Conservation (phyloP, 2,113 vertebrate species). For the Galeopterus variegatus region DNA sequence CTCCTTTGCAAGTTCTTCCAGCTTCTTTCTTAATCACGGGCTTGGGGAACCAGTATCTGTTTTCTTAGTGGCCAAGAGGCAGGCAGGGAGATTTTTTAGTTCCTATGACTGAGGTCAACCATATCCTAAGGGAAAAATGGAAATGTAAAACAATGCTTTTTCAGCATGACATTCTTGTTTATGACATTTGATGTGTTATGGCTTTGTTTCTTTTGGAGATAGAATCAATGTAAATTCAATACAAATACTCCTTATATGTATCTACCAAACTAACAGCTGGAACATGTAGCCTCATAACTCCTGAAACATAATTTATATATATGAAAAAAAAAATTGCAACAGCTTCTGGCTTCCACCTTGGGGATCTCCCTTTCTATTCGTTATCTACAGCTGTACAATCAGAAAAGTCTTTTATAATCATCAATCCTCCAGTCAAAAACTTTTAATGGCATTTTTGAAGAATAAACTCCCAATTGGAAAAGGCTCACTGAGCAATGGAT, state of each 20-base stretch:
- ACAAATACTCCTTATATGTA: neutral
- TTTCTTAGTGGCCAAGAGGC: conserved; percentile 46
- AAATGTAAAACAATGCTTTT: conserved; percentile 36
- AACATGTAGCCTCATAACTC: neutral
- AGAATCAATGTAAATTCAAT: neutral
- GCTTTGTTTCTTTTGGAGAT: neutral
- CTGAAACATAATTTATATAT: neutral
- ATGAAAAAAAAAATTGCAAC: conserved; percentile 44
- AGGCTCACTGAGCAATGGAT: neutral
- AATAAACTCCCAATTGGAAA: neutral
- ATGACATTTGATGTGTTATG: neutral
- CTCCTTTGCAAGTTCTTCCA: conserved; percentile 46
- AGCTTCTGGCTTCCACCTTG: neutral
- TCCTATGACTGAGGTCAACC: neutral
- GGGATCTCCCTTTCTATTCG: neutral
- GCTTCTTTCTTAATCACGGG: conserved; percentile 63
- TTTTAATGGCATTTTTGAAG: neutral
- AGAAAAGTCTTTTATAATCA: conserved; percentile 51
- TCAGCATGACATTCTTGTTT: conserved; percentile 16
- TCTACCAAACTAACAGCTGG: neutral
- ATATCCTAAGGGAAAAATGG: neutral
- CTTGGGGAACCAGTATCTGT: conserved; percentile 33
- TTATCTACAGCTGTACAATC: neutral
- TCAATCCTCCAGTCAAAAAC: neutral
- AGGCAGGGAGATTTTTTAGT: neutral